A percentile compares a stretch with the other conserved stretches of the same genome.
Conservation (phyloP, 2,113 vertebrate species). For the Protobothrops flavoviridis region DNA sequence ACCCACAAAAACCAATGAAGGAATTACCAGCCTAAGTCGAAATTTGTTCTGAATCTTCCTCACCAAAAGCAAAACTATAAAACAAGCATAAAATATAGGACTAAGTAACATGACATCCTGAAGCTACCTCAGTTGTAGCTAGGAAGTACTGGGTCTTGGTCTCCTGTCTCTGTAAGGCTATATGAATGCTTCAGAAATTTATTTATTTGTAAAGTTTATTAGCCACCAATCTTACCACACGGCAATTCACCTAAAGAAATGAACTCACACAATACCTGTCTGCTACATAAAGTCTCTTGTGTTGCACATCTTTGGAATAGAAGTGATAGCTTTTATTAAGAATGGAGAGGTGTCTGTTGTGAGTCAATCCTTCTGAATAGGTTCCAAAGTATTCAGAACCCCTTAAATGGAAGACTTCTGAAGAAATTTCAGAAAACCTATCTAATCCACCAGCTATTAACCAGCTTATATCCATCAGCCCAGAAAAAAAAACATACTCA, state of each 20-base stretch:
- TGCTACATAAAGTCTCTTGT: background rate
- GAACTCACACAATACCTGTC: background rate
- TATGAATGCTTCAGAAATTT: background rate
- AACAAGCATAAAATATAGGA: background rate
- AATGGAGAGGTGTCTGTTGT: background rate
- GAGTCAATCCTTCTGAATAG: background rate
- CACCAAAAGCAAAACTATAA: background rate
- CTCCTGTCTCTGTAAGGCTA: background rate
- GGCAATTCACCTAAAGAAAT: background rate
- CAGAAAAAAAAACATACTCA: background rate
- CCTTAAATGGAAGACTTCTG: background rate
- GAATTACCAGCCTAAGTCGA: slow-evolving; percentile 13
- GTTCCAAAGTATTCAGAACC: background rate
- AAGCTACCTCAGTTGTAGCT: background rate
- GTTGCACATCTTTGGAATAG: background rate
- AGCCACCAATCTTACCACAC: background rate
- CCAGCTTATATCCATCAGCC: background rate
- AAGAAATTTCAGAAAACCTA: background rate
- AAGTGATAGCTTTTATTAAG: background rate
- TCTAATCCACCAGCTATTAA: background rate
- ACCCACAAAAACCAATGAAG: slow-evolving; percentile 18
- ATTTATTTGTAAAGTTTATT: background rate
- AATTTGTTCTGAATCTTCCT: background rate
- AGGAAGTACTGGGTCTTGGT: background rate
- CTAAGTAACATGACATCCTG: background rate